Conservation (phyloP, 2,888 invertebrate species). For the Parelbella ahira region DNA sequence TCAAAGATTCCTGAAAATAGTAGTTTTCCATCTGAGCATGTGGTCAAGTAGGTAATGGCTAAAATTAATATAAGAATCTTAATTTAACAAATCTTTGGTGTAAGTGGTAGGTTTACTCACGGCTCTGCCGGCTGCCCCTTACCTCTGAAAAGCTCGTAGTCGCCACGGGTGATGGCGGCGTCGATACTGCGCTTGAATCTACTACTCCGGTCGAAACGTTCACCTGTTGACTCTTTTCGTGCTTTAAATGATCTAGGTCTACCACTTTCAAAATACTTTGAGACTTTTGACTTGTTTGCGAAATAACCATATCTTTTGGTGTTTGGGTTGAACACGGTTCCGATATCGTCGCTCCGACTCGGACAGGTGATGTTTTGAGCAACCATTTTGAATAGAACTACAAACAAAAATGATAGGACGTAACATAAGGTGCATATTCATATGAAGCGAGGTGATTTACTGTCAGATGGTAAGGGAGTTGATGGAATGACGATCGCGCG, state of each 20-base stretch:
- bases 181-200: slow-evolving; percentile 53
- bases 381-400: slow-evolving; percentile 81
- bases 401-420: slow-evolving; percentile 80
- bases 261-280: slow-evolving; percentile 75
- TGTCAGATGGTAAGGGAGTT: slow-evolving; percentile 5
- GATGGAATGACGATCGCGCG: slow-evolving; percentile 6
- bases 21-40: slow-evolving; percentile 45
- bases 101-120: too few relatives aligned
- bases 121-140: slow-evolving; percentile 47
- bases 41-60: slow-evolving; percentile 31
- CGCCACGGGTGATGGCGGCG: slow-evolving; percentile 46
- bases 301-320: slow-evolving; percentile 79
- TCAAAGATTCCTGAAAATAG: slow-evolving; percentile 69
- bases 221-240: slow-evolving; percentile 64
- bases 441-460: slow-evolving; percentile 54
- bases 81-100: too few relatives aligned
- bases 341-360: slow-evolving; percentile 76
- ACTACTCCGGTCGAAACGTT: slow-evolving; percentile 61
- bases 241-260: slow-evolving; percentile 76
- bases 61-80: slow-evolving; percentile 43
- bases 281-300: slow-evolving; percentile 76
- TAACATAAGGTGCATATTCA: slow-evolving; percentile 76
- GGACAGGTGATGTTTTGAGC: slow-evolving; percentile 76
- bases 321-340: slow-evolving; percentile 66
- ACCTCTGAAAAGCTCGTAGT: slow-evolving; percentile 70